Evolutionary conservation across 2,888 invertebrate species (phyloP), one percentile per base, ranked within the genome.

Genomic region (Lithosia quadra): DNA sequence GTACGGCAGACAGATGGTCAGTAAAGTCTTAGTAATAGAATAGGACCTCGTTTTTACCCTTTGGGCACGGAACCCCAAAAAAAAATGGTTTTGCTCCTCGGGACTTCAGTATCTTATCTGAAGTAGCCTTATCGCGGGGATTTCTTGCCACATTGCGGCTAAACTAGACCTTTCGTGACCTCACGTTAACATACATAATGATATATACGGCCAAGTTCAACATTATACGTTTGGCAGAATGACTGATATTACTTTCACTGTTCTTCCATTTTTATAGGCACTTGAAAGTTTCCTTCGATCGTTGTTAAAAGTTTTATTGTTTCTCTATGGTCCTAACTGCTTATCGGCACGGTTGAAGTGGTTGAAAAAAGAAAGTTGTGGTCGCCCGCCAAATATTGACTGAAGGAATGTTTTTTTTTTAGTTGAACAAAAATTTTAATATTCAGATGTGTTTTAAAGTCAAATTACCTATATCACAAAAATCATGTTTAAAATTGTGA

Each of bases 281-380:
- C 63, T 71, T 68, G 69, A 28, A 75, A 71, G 65, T 73, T 67
- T 55, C 69, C 71, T 68, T 58, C 39, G 55, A 57, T 22, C 24
- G 59, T 49, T 71, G 59, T 74, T 71, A 63, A 79, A 77, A 80
- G 68, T 74, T 75, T 72, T 74, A 74, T 72, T 63, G 60, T 53
- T 68, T 72, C 3, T 69, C 68, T 65, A 69, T 67, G 24, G 56
- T 58, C 49, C 15, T 64, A 39, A 33, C 24, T 60, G 64, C 56
- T 61, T 67, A 57, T 69, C n/a, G 64, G 61, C 22, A 64, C 67
- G 43, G 39, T n/a, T 34, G 24, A 28, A 61, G 24, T 33, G n/a
- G 13, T 62, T 49, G 62, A 63, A 55, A n/a, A 34, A 53, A 63
- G 21, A 63, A 63, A 53, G 53, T 53, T 13, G 28, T 53, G 18